Base-by-base conservation (phyloP, 2,888 invertebrate species). In the Calameuta idolon region DNA sequence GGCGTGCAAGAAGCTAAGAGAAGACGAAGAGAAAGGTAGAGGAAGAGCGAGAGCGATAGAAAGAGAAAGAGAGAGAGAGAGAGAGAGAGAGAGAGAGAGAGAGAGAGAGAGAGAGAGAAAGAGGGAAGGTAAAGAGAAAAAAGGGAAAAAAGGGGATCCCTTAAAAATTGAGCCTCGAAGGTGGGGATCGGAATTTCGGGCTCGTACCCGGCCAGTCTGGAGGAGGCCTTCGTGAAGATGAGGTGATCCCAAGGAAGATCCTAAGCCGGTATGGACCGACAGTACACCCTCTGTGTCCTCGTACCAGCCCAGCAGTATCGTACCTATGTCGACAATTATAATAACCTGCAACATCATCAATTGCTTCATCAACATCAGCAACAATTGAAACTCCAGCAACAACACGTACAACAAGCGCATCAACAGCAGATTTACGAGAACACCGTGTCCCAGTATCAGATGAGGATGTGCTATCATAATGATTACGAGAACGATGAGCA, bases 171-270 rank as follows among this genome's bases (percentile, higher is more conserved):
- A 88, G 86, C 85, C 86, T 84, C 85, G 83, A 85, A 90, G 89
- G 91, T 90, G 90, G 90, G 91, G 91, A 90, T 90, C 83, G 91
- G 91, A 91, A 91, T 91, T 91, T 91, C 89, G 91, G 91, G 89
- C 89, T 89, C 89, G 88, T 88, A 87, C 89, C 87, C 89, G 89
- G 86, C 90, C 91, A 91, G 91, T 91, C 91, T 90, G 88, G 89
- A 88, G 87, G 86, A 90, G 90, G 89, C 91, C 90, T 90, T 91
- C 88, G 89, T 87, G 87, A 89, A 89, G 91, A 89, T 89, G 90
- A 90, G 91, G 87, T 87, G 88, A 89, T 86, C 85, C 83, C 81
- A 79, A 73, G 69, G 73, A 75, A 71, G 71, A 34, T 71, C 71
- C 73, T 71, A 84, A 85, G 83, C 83, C 89, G 90, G 90, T 87